A percentile compares a stretch with the other conserved stretches of the same genome.
phyloP scores from a whole-genome alignment of 2,113 vertebrate species.

The Perca flavescens region DNA sequence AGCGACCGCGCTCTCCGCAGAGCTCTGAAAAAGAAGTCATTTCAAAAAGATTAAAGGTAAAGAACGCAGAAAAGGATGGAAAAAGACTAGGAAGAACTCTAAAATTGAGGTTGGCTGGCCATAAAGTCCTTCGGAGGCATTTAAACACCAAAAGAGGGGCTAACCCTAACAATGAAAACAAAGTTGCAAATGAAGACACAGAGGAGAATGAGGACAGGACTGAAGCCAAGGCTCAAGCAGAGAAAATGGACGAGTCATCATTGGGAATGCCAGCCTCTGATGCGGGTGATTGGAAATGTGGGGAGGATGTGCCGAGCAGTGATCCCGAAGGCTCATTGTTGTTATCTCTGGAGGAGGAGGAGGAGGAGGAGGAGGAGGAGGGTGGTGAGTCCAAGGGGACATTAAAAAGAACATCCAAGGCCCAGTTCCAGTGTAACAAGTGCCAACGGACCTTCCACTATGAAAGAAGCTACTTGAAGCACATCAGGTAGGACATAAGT shows the following conservation, averaged over 20 bases:
- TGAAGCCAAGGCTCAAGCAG: slow-evolving; percentile 2
- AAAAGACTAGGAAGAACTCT: slow-evolving; percentile 78
- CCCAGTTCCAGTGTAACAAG: slow-evolving; percentile 87
- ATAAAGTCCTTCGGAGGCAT: slow-evolving; percentile 86
- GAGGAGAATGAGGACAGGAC: slow-evolving; percentile 12
- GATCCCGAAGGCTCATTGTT: slow-evolving; percentile 54
- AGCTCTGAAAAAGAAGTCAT: slow-evolving; percentile 11
- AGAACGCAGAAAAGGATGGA: slow-evolving; percentile 58
- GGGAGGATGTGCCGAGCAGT: slow-evolving; percentile 67
- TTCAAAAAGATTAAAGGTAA: slow-evolving; percentile 16
- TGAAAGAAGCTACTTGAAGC: slow-evolving; percentile 85
- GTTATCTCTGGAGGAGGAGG: slow-evolving; percentile 30
- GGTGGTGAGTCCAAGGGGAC: slow-evolving; percentile 59
- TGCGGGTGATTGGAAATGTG: slow-evolving; percentile 44
- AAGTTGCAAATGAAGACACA: neutral
- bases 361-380: slow-evolving; percentile 16
- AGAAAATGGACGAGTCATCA: neutral
- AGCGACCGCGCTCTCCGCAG: slow-evolving; percentile 36
- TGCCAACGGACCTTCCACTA: slow-evolving; percentile 85
- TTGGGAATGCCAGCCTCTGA: fast-evolving
- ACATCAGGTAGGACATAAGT: slow-evolving; percentile 71
- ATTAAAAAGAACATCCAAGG: slow-evolving; percentile 75
- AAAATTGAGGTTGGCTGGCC: slow-evolving; percentile 85
- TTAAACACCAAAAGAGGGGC: slow-evolving; percentile 69
- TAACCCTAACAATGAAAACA: slow-evolving; percentile 25